These are phyloP conservation scores for Hormaphis cornu DNA, from an alignment of 1,140 invertebrate genomes.

Conservation along the genomic window DNA sequence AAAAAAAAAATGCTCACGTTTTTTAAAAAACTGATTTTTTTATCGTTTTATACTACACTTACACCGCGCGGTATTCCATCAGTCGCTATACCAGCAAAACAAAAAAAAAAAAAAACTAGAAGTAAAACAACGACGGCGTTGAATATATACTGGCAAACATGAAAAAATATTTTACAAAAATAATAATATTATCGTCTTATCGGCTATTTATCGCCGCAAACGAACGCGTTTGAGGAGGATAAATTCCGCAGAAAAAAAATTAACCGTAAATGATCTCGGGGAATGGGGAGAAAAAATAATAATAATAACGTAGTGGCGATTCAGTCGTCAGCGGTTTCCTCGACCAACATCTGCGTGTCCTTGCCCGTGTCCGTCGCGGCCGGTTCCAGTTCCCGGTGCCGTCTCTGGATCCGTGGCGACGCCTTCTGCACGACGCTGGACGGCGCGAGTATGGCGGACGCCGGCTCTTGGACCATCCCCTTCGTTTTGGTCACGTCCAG, in stretches of 20 bases:
- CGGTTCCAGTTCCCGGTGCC: slow-evolving; percentile 71
- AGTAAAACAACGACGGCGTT: slow-evolving; percentile 24
- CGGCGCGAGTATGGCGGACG: slow-evolving; percentile 64
- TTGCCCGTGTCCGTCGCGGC: slow-evolving; percentile 75
- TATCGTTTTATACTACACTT: too few relatives aligned
- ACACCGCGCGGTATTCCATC: slow-evolving; percentile 29
- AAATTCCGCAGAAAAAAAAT: too few relatives aligned
- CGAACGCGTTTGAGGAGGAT: too few relatives aligned
- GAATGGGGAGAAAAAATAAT: neutral
- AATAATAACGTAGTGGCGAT: neutral
- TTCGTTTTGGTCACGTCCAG: slow-evolving; percentile 56
- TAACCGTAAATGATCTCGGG: too few relatives aligned
- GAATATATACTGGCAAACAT: slow-evolving; percentile 29
- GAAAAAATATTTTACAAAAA: slow-evolving; percentile 27
- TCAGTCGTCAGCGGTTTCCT: slow-evolving; percentile 49
- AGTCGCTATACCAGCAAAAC: slow-evolving; percentile 31
- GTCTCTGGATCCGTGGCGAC: slow-evolving; percentile 60
- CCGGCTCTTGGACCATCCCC: slow-evolving; percentile 45
- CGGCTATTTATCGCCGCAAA: too few relatives aligned
- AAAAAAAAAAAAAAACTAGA: slow-evolving; percentile 11
- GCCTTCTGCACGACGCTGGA: slow-evolving; percentile 68
- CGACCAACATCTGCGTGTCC: slow-evolving; percentile 80
- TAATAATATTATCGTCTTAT: slow-evolving; percentile 5
- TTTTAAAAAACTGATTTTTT: too few relatives aligned
- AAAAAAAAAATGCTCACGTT: slow-evolving; percentile 16